Evolutionary conservation across 1,140 invertebrate species (phyloP), one percentile per base, ranked within the genome.

Genomic region (Zelostemma sp.): DNA sequence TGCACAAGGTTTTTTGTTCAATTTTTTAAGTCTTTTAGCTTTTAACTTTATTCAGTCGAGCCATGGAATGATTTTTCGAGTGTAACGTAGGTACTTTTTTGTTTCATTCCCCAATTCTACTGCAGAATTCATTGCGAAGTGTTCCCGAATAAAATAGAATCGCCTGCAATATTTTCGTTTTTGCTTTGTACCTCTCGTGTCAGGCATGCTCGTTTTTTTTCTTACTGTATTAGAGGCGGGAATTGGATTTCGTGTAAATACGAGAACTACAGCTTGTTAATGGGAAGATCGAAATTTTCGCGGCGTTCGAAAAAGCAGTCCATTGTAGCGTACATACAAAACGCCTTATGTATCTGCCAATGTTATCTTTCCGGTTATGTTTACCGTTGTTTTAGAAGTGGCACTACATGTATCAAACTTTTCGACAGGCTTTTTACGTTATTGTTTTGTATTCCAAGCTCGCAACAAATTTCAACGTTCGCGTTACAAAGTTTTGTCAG

Each of bases 321-420:
- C 59, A 54, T 65, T 64, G 53, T 50, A 51, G 31, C 41, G 33
- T 45, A 56, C 46, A 46, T 31, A 58, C 66, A 51, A 60, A 62
- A 57, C 59, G 46, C 58, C 68, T 71, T 71, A 66, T 71, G 62
- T 66, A 71, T 71, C 63, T 63, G 59, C 68, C 68, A 71, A 63
- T 71, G 66, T 67, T 63, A 71, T 71, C 62, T 71, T 71, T 65
- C 47, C 58, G 65, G 53, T 55, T 64, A 56, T 56, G 38, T 47
- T 60, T 51, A 28, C 46, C 25, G 47, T 64, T 64, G 38, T 58
- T 71, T 51, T 40, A 12, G 12, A 58, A 28, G 55, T 56, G 46
- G 12, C 50, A 66, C 58, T 63, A 47, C 19, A 63, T 66, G 45
- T 16, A 55, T 71, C 68, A 63, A 71, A 65, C 53, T 50, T 60